Conservation (phyloP, 2,888 invertebrate genomes). For the Orthosia gracilis region DNA sequence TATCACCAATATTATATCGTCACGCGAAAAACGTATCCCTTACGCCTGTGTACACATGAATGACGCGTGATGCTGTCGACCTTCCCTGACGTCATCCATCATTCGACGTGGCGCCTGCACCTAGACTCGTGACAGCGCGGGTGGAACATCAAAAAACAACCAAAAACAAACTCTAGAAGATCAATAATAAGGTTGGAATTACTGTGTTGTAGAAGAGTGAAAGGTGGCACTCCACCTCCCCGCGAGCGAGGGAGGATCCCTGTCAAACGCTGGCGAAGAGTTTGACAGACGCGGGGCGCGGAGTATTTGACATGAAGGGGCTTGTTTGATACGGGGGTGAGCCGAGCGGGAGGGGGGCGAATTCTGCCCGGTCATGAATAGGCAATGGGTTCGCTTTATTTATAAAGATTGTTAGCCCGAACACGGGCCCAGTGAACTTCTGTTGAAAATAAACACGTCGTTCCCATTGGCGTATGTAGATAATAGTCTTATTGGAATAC, state of each 20-base stretch:
- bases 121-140: slow-evolving; percentile 89
- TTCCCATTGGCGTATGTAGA: slow-evolving; percentile 72
- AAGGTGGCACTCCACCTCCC: slow-evolving; percentile 88
- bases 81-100: slow-evolving; percentile 91
- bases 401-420: slow-evolving; percentile 89
- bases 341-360: slow-evolving; percentile 82
- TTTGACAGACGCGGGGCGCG: slow-evolving; percentile 91
- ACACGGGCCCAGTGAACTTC: slow-evolving; percentile 87
- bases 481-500: slow-evolving; percentile 51
- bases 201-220: slow-evolving; percentile 42
- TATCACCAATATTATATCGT: slow-evolving; percentile 91
- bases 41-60: slow-evolving; percentile 91
- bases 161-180: slow-evolving; percentile 67
- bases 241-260: slow-evolving; percentile 89
- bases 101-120: slow-evolving; percentile 91
- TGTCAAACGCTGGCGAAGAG: slow-evolving; percentile 91
- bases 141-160: slow-evolving; percentile 62
- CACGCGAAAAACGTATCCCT: slow-evolving; percentile 91
- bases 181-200: slow-evolving; percentile 65
- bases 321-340: slow-evolving; percentile 91
- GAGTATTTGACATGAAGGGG: slow-evolving; percentile 91
- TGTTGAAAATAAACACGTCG: slow-evolving; percentile 85
- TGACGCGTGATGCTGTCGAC: slow-evolving; percentile 91
- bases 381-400: slow-evolving; percentile 91
- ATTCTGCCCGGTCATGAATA: slow-evolving; percentile 91